Percentiles rank a stretch among this genome's conserved stretches.
Evolutionary conservation across 2,113 vertebrate genomes (phyloP).

Genomic region (Progne subis): DNA sequence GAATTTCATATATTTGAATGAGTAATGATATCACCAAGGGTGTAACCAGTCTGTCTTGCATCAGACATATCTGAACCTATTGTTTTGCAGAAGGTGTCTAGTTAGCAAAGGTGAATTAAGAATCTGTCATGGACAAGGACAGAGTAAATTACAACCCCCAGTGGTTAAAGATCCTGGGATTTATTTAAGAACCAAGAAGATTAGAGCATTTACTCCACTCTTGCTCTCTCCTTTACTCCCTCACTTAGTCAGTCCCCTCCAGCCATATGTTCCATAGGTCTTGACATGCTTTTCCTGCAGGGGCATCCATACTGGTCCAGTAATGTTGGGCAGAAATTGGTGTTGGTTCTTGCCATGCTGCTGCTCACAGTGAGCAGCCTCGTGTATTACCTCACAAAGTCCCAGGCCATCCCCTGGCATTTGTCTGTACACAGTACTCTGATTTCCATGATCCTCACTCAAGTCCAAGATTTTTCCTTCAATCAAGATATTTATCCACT

Average conservation of each 20-base stretch:
- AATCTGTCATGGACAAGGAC: neutral
- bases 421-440: neutral
- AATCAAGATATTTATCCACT: neutral
- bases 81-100: neutral
- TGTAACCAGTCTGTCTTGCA: neutral
- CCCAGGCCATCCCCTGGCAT: neutral
- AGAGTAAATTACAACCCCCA: neutral
- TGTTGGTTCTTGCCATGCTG: neutral
- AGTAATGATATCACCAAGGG: neutral
- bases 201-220: neutral
- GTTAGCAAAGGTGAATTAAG: neutral
- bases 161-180: neutral
- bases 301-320: neutral
- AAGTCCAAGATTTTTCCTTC: neutral
- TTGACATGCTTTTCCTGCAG: neutral
- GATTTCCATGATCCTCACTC: neutral
- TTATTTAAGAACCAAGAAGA: neutral
- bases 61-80: neutral
- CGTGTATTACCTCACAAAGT: fast-evolving
- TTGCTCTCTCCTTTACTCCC: neutral
- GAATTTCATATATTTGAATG: neutral
- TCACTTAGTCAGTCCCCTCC: neutral
- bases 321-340: neutral
- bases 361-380: neutral
- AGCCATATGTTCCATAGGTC: neutral